Conservation (phyloP, 2,797 vertebrate genomes). For the Tokudaia muenninki region DNA sequence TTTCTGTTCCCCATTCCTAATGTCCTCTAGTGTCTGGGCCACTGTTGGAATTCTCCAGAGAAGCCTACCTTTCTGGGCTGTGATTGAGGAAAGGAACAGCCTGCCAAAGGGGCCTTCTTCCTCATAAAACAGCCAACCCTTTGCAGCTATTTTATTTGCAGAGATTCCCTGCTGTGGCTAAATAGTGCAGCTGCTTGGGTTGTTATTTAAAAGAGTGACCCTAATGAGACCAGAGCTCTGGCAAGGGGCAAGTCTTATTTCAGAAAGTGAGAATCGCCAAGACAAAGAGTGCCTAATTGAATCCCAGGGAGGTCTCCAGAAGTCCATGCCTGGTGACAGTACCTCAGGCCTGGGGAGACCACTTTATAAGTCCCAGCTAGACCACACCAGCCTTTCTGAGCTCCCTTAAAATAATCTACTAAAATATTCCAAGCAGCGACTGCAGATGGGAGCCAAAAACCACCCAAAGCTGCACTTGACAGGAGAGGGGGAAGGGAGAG, state of each 20-base stretch:
- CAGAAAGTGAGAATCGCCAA: not conserved
- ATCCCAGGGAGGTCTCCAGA: not conserved
- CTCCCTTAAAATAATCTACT: not conserved
- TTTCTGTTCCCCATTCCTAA: not conserved
- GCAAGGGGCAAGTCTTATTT: not conserved
- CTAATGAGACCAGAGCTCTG: slow-evolving; percentile 53
- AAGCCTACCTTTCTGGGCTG: not conserved
- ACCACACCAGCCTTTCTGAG: not conserved
- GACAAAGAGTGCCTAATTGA: not conserved
- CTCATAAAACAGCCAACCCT: slow-evolving; percentile 47
- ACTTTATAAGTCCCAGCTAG: not conserved
- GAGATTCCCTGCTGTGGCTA: slow-evolving; percentile 70
- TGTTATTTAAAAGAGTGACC: slow-evolving; percentile 80
- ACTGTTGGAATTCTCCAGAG: not conserved
- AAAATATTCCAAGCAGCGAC: slow-evolving; percentile 10
- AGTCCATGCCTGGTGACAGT: not conserved
- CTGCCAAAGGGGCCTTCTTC: slow-evolving; percentile 34
- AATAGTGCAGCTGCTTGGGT: slow-evolving; percentile 61
- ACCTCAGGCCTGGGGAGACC: not conserved
- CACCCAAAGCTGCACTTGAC: not conserved
- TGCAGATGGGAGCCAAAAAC: not conserved
- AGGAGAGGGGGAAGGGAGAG: not conserved
- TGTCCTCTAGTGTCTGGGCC: not conserved
- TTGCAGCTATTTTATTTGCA: slow-evolving; percentile 72
- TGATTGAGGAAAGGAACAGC: not conserved